Evolutionary conservation across 2,797 vertebrate species (phyloP), one percentile per base, ranked within the genome.

Genomic region (Apogon hyalosoma): DNA sequence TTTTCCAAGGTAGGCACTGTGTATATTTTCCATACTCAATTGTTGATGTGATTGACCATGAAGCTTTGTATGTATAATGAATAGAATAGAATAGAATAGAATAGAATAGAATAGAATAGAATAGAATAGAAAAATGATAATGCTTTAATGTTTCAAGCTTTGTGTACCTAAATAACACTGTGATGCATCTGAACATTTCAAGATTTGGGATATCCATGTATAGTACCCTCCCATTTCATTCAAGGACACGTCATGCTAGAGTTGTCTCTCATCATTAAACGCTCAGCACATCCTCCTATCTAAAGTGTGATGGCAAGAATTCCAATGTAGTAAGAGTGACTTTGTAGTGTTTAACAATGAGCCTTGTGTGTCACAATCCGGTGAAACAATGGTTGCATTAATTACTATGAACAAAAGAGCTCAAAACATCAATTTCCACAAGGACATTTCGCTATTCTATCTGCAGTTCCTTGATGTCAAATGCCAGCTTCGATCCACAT

Each of bases 381-480:
- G 39, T 57, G 33, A 19, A 54, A 40, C 6, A 5, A 28, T 50
- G 45, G 13, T 51, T 18, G 12, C 49, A 28, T 55, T 54, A 24
- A 54, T 62, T 15, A n/a, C 57, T 42, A 14, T 45, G 13, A 33
- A 33, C 24, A 39, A 3, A 42, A 42, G 40, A 42, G 24, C 6
- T 28, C 24, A 28, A 28, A 28, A 28, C 24, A 28, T 28, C 24
- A 28, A 28, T 28, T 28, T 6, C 24, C 24, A 28, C 24, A 28
- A 28, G 24, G 24, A 28, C 24, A 28, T 28, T 28, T 28, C 4
- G 2, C 24, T 28, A 28, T 28, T 28, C 24, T 28, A 28, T 6
- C 24, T 28, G 24, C 51, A 53, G 16, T 42, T 52, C 47, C 13
- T 48, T 42, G 49, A 58, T 68, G 46, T 77, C 48, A 77, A 70